Evolutionary conservation across 1,140 invertebrate species (phyloP).

Genomic region (Mercenaria mercenaria): DNA sequence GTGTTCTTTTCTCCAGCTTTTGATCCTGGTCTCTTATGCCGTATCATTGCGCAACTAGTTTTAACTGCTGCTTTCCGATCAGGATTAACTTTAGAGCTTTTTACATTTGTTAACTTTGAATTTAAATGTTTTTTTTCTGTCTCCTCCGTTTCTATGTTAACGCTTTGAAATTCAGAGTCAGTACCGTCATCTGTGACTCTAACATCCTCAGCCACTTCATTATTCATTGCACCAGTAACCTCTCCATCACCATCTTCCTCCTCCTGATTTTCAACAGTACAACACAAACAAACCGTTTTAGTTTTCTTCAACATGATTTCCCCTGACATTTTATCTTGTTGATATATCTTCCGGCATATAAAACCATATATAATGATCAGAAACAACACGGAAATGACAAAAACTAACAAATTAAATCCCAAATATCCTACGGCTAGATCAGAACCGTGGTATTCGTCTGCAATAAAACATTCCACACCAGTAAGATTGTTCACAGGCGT

Average conservation of each 20-base stretch:
- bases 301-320: not conserved
- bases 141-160: not conserved
- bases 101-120: not conserved
- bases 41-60: not conserved
- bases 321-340: slow-evolving; percentile 10
- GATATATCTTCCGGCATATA: slow-evolving; percentile 49
- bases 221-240: not conserved
- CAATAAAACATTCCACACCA: slow-evolving; percentile 60
- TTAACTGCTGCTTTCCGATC: not conserved
- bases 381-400: slow-evolving; percentile 18
- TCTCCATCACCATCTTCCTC: not conserved
- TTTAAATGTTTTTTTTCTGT: not conserved
- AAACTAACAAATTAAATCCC: slow-evolving; percentile 42
- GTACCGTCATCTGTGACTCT: not conserved
- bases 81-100: not conserved
- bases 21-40: slow-evolving; percentile 5
- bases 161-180: not conserved
- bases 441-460: not conserved
- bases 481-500: not conserved
- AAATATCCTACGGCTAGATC: slow-evolving; percentile 10
- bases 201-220: not conserved
- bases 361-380: slow-evolving; percentile 53
- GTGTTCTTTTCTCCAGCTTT: slow-evolving; percentile 46
- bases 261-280: not conserved
- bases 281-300: slow-evolving; percentile 5